phyloP scores from a whole-genome alignment of 2,888 invertebrate species.

The Sminthurinus aureus region DNA sequence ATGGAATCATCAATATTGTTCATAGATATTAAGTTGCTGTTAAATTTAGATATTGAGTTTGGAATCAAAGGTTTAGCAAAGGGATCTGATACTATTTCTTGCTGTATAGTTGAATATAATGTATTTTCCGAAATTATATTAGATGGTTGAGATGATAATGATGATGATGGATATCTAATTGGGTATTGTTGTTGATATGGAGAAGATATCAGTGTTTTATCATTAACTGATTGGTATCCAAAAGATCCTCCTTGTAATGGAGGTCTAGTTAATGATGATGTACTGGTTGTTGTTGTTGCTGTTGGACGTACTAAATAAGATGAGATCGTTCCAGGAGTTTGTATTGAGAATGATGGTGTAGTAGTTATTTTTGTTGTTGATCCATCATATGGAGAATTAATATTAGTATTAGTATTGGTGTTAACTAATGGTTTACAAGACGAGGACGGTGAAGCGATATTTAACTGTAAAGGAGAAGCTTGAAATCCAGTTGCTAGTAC shows the following conservation, averaged over 20 bases:
- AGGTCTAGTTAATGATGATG: not conserved
- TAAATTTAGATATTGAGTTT: not conserved
- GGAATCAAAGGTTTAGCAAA: not conserved
- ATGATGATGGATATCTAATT: not conserved
- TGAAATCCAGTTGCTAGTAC: not conserved
- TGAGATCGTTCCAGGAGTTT: not conserved
- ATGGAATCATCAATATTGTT: not conserved
- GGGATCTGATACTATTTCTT: not conserved
- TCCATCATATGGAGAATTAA: not conserved
- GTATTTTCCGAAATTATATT: not conserved
- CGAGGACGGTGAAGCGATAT: not conserved
- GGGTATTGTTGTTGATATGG: not conserved
- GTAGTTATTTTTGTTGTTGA: not conserved
- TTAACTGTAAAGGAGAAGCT: not conserved
- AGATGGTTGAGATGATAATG: not conserved
- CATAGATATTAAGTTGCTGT: no score
- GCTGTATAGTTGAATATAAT: not conserved
- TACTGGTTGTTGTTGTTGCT: no score
- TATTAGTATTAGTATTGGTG: no score
- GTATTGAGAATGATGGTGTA: not conserved
- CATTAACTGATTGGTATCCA: not conserved
- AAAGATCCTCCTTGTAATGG: not conserved
- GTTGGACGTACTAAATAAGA: not conserved
- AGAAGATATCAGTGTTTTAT: not conserved
- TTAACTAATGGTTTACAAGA: not conserved